phyloP scores from a whole-genome alignment of 2,113 vertebrate genomes.

The Acrocephalus arundinaceus region DNA sequence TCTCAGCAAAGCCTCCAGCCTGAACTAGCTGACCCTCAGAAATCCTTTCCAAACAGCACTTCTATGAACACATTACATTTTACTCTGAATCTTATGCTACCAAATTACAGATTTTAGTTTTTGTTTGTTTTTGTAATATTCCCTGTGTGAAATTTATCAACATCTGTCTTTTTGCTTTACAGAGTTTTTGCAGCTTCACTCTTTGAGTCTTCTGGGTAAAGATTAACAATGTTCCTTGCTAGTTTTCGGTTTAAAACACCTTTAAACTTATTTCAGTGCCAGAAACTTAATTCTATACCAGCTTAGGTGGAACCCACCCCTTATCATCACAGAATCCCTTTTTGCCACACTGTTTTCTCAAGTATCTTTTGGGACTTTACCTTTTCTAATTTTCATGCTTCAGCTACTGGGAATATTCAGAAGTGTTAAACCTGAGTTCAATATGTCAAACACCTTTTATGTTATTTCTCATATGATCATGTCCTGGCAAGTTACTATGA shows the following conservation, averaged over 20 bases:
- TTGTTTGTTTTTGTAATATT: not conserved
- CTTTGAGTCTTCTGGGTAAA: not conserved
- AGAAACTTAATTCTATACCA: not conserved
- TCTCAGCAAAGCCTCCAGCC: not conserved
- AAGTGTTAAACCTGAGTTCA: not conserved
- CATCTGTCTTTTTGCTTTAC: not conserved
- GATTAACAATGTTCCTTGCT: not conserved
- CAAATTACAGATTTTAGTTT: not conserved
- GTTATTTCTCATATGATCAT: not conserved
- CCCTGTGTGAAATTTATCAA: not conserved
- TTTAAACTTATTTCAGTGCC: not conserved
- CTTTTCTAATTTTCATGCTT: not conserved
- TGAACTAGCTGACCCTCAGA: not conserved
- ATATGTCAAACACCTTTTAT: not conserved
- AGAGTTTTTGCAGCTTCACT: not conserved
- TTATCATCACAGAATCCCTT: not conserved
- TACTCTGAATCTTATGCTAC: not conserved
- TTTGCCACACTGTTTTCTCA: not conserved
- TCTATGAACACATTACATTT: not conserved
- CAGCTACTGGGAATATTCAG: not conserved
- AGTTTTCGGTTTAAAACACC: not conserved
- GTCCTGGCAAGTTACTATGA: not conserved
- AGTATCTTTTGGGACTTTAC: not conserved
- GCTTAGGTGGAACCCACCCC: not conserved
- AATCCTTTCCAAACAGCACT: not conserved